These are phyloP conservation scores for Sarcophaga variegata DNA, from an alignment of 2,888 invertebrate species.

Conservation along the genomic window DNA sequence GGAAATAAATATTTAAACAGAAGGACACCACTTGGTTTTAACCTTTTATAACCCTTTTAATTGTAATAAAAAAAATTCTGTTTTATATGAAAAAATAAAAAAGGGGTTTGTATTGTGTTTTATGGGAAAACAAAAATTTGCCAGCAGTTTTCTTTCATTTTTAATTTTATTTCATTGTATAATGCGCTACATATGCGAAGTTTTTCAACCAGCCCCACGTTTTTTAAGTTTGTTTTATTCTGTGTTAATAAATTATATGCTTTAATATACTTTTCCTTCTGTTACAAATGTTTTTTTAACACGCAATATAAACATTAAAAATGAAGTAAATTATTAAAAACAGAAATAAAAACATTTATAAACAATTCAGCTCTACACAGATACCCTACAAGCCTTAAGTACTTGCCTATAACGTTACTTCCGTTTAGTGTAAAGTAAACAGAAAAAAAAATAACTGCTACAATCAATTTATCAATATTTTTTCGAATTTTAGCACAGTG, in stretches of 20 bases:
- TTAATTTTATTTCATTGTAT: background rate
- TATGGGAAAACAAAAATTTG: no score
- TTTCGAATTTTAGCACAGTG: no score
- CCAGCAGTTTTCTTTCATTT: no score
- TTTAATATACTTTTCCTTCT: no score
- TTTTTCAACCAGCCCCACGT: background rate
- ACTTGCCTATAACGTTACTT: no score
- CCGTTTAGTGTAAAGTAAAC: no score
- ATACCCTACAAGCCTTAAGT: no score
- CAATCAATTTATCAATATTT: no score
- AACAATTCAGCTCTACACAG: no score
- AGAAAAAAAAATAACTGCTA: no score
- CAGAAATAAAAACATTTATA: no score
- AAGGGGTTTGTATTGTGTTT: background rate
- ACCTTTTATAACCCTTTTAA: background rate
- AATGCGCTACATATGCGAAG: slow-evolving; percentile 4
- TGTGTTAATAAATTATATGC: slow-evolving; percentile 22
- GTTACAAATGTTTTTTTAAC: slow-evolving; percentile 30
- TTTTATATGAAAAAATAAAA: background rate
- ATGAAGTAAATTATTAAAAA: background rate
- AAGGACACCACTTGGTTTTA: slow-evolving; percentile 10
- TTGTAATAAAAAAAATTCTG: background rate
- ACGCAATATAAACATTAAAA: slow-evolving; percentile 43
- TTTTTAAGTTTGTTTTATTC: background rate
- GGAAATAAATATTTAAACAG: background rate